Conservation (phyloP, 2,888 invertebrate species). For the Biston stratarius region DNA sequence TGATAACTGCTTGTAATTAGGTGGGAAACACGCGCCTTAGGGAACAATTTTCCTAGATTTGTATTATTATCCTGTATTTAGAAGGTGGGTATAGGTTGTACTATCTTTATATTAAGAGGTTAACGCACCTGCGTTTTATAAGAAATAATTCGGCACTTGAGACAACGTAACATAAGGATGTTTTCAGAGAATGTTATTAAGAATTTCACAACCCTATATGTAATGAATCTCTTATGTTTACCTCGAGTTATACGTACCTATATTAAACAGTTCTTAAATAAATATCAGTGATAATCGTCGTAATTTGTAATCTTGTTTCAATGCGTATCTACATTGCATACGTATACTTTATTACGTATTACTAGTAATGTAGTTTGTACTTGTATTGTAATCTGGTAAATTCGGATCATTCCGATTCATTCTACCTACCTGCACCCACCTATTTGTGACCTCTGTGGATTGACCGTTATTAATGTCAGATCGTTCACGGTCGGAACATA, state of each 20-base stretch:
- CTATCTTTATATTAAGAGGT: neutral
- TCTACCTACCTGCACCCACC: neutral
- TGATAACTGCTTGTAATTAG: constrained; percentile 38
- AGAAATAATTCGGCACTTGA: neutral
- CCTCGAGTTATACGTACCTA: neutral
- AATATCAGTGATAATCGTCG: neutral
- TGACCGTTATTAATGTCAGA: neutral
- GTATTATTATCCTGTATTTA: constrained; percentile 19
- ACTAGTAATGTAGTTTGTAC: neutral
- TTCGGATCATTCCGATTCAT: constrained; percentile 2
- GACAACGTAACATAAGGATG: no score
- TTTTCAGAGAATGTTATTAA: neutral
- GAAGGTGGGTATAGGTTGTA: neutral
- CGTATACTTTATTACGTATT: no score
- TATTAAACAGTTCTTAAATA: neutral
- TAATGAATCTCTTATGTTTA: neutral
- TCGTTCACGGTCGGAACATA: no score
- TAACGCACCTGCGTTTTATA: neutral
- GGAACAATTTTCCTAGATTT: constrained; percentile 32
- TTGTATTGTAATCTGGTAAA: neutral
- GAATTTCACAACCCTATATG: neutral
- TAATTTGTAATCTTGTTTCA: neutral
- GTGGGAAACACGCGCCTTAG: constrained; percentile 33
- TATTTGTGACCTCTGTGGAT: neutral
- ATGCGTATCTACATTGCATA: neutral